Evolutionary conservation across 2,888 invertebrate species (phyloP).

Genomic region (Thecocarcelia acutangulata): DNA sequence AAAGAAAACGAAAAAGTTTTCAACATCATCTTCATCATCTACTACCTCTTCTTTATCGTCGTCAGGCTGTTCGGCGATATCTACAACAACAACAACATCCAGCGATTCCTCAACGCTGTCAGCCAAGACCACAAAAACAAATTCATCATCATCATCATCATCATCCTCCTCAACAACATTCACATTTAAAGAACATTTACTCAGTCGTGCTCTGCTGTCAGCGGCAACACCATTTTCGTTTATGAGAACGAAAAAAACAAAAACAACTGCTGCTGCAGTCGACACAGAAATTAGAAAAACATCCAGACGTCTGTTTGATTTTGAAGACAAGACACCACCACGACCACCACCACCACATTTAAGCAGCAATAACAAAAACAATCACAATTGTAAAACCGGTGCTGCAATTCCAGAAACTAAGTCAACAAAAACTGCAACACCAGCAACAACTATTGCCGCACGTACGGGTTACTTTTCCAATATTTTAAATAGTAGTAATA

Average conservation of each 20-base stretch:
- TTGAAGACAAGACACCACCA: conserved; percentile 70
- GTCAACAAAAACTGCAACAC: conserved; percentile 46
- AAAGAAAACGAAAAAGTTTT: conserved; percentile 59
- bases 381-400: conserved; percentile 48
- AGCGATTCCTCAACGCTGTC: conserved; percentile 50
- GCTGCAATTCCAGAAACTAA: conserved; percentile 59
- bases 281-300: conserved; percentile 59
- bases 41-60: conserved; percentile 52
- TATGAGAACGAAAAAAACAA: conserved; percentile 76
- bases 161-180: conserved; percentile 46
- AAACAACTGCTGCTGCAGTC: conserved; percentile 62
- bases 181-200: conserved; percentile 61
- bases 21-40: conserved; percentile 57
- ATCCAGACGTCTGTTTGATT: conserved; percentile 56
- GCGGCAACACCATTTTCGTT: conserved; percentile 72
- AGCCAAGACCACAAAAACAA: conserved; percentile 44
- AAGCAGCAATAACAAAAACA: conserved; percentile 70
- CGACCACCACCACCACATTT: conserved; percentile 58
- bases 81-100: conserved; percentile 37
- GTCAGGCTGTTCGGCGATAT: conserved; percentile 48
- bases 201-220: conserved; percentile 63
- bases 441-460: conserved; percentile 28
- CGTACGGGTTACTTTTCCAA: conserved; percentile 64
- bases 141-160: conserved; percentile 45
- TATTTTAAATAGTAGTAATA: conserved; percentile 56